Conservation (phyloP, 2,113 vertebrate species). For the Pteruthius melanotis region DNA sequence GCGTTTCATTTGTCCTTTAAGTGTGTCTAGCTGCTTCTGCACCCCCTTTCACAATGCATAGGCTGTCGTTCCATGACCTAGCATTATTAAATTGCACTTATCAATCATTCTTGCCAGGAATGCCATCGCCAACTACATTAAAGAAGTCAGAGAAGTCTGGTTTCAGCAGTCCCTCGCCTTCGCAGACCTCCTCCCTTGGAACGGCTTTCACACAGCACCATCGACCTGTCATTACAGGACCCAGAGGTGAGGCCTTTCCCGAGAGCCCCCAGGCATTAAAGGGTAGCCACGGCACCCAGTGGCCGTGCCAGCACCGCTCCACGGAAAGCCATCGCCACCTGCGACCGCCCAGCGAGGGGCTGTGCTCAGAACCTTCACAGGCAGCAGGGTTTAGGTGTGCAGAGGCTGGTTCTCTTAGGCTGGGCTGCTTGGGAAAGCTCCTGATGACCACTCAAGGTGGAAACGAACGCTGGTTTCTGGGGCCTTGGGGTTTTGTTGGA, state of each 20-base stretch:
- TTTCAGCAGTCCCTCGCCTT: slow-evolving; percentile 91
- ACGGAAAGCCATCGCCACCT: background rate
- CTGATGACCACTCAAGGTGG: background rate
- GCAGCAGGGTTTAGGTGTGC: background rate
- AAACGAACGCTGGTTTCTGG: background rate
- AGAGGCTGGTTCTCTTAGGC: background rate
- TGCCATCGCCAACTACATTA: slow-evolving; percentile 91
- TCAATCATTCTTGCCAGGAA: slow-evolving; percentile 92
- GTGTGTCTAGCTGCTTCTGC: slow-evolving; percentile 66
- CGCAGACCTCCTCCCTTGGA: slow-evolving; percentile 91
- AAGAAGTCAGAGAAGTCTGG: slow-evolving; percentile 99
- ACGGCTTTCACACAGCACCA: slow-evolving; percentile 96
- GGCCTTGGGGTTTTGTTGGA: background rate
- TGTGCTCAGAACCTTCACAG: background rate
- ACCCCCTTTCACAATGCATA: slow-evolving; percentile 78
- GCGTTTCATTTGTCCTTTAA: slow-evolving; percentile 63
- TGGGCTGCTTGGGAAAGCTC: background rate
- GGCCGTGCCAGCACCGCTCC: background rate
- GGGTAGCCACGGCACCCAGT: background rate
- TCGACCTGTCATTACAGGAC: slow-evolving; percentile 96
- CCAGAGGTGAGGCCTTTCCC: slow-evolving; percentile 89
- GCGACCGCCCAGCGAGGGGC: background rate
- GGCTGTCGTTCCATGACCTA: slow-evolving; percentile 79
- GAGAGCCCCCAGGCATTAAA: background rate
- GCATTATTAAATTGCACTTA: slow-evolving; percentile 86